Conservation (phyloP, 2,888 invertebrate genomes). For the Acleris emargana region DNA sequence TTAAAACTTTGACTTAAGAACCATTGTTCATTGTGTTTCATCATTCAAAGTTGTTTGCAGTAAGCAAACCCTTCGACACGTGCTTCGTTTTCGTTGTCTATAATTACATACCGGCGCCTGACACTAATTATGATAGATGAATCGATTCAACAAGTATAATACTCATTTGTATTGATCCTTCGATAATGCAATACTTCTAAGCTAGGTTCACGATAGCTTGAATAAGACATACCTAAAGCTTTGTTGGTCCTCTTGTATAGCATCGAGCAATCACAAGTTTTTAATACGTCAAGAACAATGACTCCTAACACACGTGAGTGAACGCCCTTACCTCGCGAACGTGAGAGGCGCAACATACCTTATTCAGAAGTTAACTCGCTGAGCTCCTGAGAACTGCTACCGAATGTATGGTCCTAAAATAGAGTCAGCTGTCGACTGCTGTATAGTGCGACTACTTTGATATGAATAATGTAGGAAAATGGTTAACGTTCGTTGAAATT, state of each 20-base stretch:
- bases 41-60: constrained; percentile 15
- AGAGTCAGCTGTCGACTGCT: constrained; percentile 16
- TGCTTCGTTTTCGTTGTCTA: constrained; percentile 34
- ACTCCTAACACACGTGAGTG: constrained; percentile 40
- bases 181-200: not conserved
- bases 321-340: constrained; percentile 45
- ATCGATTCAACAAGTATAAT: constrained; percentile 23
- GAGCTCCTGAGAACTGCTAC: constrained; percentile 40
- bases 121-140: constrained; percentile 35
- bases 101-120: constrained; percentile 32
- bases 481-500: constrained; percentile 1
- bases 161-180: constrained; percentile 18
- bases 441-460: not conserved
- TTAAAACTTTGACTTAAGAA: constrained; percentile 19
- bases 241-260: not conserved
- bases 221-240: not conserved
- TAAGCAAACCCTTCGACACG: constrained; percentile 27
- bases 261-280: not conserved
- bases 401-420: constrained; percentile 40
- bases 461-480: constrained; percentile 7
- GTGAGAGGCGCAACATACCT: constrained; percentile 35
- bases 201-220: not conserved
- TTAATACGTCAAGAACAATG: constrained; percentile 23
- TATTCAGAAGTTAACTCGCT: constrained; percentile 29
- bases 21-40: constrained; percentile 3